A percentile compares a stretch with the other conserved stretches of the same genome.
Conservation (phyloP, 2,797 vertebrate genomes). For the Acipenser ruthenus region DNA sequence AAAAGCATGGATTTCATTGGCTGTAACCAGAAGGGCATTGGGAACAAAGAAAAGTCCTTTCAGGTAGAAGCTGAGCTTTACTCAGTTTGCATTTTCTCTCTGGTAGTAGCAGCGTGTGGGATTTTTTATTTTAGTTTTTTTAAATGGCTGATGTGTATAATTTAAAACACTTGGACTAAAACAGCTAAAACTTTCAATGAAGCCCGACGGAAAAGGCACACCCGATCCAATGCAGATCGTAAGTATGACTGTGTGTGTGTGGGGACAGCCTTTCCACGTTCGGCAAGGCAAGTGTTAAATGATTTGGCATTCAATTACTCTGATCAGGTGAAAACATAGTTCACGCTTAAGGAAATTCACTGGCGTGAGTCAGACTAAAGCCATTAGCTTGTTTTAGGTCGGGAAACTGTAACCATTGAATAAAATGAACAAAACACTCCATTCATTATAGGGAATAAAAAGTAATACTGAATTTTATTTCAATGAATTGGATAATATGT, state of each 20-base stretch:
- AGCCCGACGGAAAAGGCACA: conserved; percentile 72
- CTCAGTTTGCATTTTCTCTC: conserved; percentile 46
- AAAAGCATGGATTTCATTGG: conserved; percentile 65
- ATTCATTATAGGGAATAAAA: too few species aligned
- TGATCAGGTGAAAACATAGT: conserved; percentile 30
- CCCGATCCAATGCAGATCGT: conserved; percentile 65
- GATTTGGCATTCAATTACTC: conserved; percentile 40
- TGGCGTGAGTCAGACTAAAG: too few species aligned
- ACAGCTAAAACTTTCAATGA: conserved; percentile 64
- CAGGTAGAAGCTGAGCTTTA: conserved; percentile 55
- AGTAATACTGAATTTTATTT: too few species aligned
- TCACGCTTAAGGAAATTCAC: too few species aligned
- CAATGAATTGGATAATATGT: too few species aligned
- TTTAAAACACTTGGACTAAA: conserved; percentile 37
- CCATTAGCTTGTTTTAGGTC: too few species aligned
- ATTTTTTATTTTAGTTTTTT: conserved; percentile 25
- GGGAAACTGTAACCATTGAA: too few species aligned
- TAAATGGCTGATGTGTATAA: conserved; percentile 34
- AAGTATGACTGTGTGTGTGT: conserved; percentile 65
- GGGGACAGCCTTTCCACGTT: conserved; percentile 51
- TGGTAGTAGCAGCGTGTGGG: conserved; percentile 42
- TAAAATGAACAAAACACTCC: too few species aligned
- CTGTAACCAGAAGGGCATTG: conserved; percentile 50
- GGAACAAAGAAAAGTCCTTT: conserved; percentile 74
- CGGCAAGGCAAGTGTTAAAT: conserved; percentile 41